Evolutionary conservation across 2,113 vertebrate genomes (phyloP).

Genomic region (Oncorhynchus tshawytscha): DNA sequence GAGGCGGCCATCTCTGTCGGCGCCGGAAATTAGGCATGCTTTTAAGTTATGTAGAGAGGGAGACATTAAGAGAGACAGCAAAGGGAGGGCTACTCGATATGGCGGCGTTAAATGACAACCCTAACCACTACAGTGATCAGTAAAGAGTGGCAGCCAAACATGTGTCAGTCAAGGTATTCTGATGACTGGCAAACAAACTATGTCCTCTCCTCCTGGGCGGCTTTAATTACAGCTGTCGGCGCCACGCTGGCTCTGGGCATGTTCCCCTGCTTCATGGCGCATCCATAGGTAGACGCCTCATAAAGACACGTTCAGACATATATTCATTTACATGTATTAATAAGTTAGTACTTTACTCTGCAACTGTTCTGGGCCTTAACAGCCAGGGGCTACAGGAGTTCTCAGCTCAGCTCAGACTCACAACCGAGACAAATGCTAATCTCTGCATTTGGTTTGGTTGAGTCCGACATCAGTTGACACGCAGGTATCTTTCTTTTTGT

Average conservation of each 20-base stretch:
- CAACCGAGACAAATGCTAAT: slow-evolving; percentile 6
- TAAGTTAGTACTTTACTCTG: background rate
- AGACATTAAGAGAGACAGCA: too few relatives aligned
- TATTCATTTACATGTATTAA: background rate
- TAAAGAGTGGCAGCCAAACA: slow-evolving; percentile 12
- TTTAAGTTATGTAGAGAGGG: too few relatives aligned
- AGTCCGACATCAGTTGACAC: background rate
- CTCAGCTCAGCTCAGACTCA: slow-evolving; percentile 8
- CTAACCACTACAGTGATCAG: background rate
- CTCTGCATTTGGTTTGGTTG: background rate
- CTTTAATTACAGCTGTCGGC: slow-evolving; percentile 23
- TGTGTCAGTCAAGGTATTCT: slow-evolving; percentile 28
- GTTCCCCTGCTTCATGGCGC: background rate
- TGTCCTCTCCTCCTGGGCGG: background rate
- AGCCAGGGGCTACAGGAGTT: slow-evolving; percentile 8
- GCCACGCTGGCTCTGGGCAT: background rate
- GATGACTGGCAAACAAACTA: slow-evolving; percentile 18
- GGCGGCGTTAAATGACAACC: background rate
- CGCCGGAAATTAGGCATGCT: too few relatives aligned
- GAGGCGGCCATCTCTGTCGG: too few relatives aligned
- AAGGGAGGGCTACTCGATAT: background rate
- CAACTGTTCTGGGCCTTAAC: slow-evolving; percentile 18
- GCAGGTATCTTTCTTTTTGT: slow-evolving; percentile 1
- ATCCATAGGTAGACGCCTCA: background rate
- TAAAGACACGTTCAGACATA: background rate